Conservation (phyloP, 2,113 vertebrate species). For the Oryzias woworae region DNA sequence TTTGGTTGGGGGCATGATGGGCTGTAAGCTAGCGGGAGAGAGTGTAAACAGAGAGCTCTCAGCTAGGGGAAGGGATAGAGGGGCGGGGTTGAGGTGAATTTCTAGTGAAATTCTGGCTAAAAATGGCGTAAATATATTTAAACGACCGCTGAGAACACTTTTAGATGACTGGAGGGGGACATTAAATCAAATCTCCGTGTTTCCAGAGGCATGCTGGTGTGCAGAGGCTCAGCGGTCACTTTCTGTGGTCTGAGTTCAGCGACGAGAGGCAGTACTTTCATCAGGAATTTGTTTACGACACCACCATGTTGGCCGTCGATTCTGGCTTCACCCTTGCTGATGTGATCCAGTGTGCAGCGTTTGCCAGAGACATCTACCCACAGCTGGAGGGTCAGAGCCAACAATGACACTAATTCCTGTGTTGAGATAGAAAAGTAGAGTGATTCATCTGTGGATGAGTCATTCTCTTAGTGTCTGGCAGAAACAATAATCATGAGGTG, state of each 20-base stretch:
- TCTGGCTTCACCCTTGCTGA: constrained; percentile 55
- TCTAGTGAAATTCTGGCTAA: too few species aligned
- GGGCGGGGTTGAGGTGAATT: too few species aligned
- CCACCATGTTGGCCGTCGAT: constrained; percentile 33
- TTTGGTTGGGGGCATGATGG: too few species aligned
- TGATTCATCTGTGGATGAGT: constrained; percentile 16
- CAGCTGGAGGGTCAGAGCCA: constrained; percentile 53
- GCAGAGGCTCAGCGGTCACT: constrained; percentile 53
- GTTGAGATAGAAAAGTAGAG: not conserved
- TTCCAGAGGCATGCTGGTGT: constrained; percentile 59
- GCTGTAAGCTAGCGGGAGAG: too few species aligned
- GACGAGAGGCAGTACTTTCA: constrained; percentile 47
- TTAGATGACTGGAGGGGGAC: too few species aligned
- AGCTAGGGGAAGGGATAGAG: too few species aligned
- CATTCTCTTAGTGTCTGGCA: not conserved
- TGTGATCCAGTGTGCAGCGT: constrained; percentile 46
- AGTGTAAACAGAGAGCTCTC: too few species aligned
- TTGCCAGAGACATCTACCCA: constrained; percentile 59
- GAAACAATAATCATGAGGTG: constrained; percentile 2
- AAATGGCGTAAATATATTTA: too few species aligned
- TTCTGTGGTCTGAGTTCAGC: constrained; percentile 58
- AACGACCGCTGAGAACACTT: too few species aligned
- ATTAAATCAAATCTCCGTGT: not conserved
- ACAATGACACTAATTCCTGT: not conserved
- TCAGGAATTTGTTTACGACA: constrained; percentile 68